Percentiles rank a stretch among this genome's conserved stretches.
These are phyloP conservation scores for Meganola albula DNA, from an alignment of 2,888 invertebrate genomes.

Conservation along the genomic window DNA sequence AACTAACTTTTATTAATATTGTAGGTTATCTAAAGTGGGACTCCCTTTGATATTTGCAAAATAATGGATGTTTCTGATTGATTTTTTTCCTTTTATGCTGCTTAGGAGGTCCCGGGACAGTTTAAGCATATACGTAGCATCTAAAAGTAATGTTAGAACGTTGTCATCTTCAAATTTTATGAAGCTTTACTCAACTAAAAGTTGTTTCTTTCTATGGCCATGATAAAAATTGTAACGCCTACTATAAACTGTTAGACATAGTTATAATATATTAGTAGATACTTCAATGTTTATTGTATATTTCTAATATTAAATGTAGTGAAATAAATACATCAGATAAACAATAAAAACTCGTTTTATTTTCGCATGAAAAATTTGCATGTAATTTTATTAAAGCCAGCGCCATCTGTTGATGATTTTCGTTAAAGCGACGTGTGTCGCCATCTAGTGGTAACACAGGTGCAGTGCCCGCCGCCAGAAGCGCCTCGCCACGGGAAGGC, in stretches of 20 bases:
- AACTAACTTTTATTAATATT: too few relatives aligned
- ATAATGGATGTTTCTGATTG: slow-evolving; percentile 31
- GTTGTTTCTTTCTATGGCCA: slow-evolving; percentile 58
- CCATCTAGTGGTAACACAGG: slow-evolving; percentile 89
- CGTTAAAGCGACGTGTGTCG: slow-evolving; percentile 69
- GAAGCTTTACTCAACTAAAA: slow-evolving; percentile 40
- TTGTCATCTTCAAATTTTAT: slow-evolving; percentile 67
- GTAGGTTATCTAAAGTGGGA: slow-evolving; percentile 31
- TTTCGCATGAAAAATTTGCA: slow-evolving; percentile 45
- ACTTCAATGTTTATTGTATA: slow-evolving; percentile 57
- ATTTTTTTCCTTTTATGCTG: slow-evolving; percentile 67
- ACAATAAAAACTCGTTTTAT: slow-evolving; percentile 53
- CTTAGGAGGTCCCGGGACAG: slow-evolving; percentile 71
- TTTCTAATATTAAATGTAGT: slow-evolving; percentile 64
- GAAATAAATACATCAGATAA: slow-evolving; percentile 57
- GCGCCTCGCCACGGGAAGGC: slow-evolving; percentile 96
- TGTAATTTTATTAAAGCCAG: slow-evolving; percentile 26
- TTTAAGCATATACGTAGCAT: slow-evolving; percentile 60
- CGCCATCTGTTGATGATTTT: slow-evolving; percentile 46
- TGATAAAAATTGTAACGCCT: slow-evolving; percentile 67
- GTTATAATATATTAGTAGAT: slow-evolving; percentile 56
- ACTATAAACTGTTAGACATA: slow-evolving; percentile 56
- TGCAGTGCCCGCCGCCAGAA: slow-evolving; percentile 94
- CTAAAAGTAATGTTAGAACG: slow-evolving; percentile 50
- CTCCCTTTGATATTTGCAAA: slow-evolving; percentile 32